Evolutionary conservation across 1,140 invertebrate genomes (phyloP), one percentile per base, ranked within the genome.

Genomic region (Micrasema longulum): DNA sequence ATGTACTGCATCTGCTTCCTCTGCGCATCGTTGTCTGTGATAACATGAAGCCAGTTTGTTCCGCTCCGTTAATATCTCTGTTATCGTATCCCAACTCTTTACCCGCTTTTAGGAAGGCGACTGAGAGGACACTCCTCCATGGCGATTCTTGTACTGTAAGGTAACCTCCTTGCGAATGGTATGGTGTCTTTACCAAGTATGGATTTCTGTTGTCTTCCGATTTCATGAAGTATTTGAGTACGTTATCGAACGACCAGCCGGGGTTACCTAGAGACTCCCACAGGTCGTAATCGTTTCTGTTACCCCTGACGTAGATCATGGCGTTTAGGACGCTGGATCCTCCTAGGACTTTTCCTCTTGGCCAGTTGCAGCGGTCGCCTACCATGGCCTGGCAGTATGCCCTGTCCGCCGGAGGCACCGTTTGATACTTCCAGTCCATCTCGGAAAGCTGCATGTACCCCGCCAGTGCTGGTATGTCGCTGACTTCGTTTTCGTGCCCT

Each of bases 261-360:
- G 86, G 82, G 75, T 97, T 97, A 0, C 97, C 97, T 50, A 93
- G 82, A 5, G 83, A 82, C 12, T 92, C 92, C 97, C 97, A 99
- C 7, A 91, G 86, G 79, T 99, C 95, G 83, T 96, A 99, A 79
- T 99, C 97, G 47, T 88, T 87, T 52, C 87, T 89, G 78, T 98
- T 97, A 20, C 97, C 97, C 45, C 97, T 88, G 0, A 97, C 92
- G 82, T 99, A 98, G 6, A 97, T 89, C 95, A 97, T 97, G 1
- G 95, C 95, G 81, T 99, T 99, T 0, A 99, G 87, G 0, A 97
- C 95, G 50, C 94, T 96, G 26, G 94, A 94, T 11, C 97, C 97
- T n/a, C 97, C 97, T 11, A 96, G 85, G 2, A 96, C 93, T 80
- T 92, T 94, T 20, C 94, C 94, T 65, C 94, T 85, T 0, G 95